phyloP scores from a whole-genome alignment of 2,113 vertebrate species.

The Salvator merianae region DNA sequence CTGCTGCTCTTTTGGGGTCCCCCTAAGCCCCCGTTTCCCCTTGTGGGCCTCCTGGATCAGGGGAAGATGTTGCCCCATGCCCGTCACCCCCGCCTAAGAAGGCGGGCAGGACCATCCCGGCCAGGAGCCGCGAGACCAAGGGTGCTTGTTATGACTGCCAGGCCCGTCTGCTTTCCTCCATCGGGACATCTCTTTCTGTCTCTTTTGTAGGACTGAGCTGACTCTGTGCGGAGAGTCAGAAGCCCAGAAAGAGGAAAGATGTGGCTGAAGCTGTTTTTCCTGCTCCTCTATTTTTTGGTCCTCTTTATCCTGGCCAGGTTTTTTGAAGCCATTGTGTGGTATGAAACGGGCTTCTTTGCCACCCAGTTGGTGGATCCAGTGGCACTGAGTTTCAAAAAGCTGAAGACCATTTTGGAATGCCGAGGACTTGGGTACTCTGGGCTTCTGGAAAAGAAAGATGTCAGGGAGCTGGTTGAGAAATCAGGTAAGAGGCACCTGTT shows the following conservation, averaged over 20 bases:
- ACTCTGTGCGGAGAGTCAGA: conserved; percentile 13
- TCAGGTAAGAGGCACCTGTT: conserved; percentile 78
- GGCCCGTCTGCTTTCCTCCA: background rate
- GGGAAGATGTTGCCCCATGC: background rate
- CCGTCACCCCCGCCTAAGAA: background rate
- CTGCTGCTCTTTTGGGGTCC: background rate
- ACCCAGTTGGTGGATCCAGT: conserved; percentile 95
- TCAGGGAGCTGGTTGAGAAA: conserved; percentile 90
- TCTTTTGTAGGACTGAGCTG: conserved; percentile 19
- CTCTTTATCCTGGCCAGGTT: conserved; percentile 90
- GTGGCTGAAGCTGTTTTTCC: conserved; percentile 94
- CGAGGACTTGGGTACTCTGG: conserved; percentile 90
- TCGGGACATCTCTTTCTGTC: conserved; percentile 5
- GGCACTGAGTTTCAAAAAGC: conserved; percentile 89
- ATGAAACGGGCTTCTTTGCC: conserved; percentile 91
- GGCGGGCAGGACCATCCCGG: background rate
- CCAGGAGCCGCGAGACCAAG: background rate
- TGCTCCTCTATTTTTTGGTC: conserved; percentile 91
- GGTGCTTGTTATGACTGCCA: background rate
- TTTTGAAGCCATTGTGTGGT: conserved; percentile 95
- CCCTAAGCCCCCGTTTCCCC: background rate
- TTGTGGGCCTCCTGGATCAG: too few species aligned
- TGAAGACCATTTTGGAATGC: conserved; percentile 92
- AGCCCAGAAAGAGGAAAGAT: conserved; percentile 72
- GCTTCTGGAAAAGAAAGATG: conserved; percentile 90